phyloP scores from a whole-genome alignment of 2,113 vertebrate genomes.

The Ptyas mucosa region DNA sequence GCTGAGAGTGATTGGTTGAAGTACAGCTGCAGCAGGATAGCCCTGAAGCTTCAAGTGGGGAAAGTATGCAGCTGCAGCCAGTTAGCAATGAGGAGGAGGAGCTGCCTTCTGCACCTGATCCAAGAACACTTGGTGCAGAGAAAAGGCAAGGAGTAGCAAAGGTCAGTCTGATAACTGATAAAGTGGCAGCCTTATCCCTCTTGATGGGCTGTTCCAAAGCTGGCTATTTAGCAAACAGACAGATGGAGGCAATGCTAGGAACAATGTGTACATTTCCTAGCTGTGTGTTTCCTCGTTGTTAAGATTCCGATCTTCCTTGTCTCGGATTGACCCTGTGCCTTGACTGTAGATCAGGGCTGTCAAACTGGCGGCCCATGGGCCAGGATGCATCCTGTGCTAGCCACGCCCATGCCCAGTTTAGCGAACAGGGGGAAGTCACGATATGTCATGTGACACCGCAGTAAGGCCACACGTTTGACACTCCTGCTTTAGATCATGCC shows the following conservation, averaged over 20 bases:
- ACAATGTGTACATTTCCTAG: neutral
- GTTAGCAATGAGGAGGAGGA: neutral
- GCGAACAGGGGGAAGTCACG: no score
- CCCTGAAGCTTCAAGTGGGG: neutral
- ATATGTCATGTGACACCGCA: no score
- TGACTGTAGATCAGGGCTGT: neutral
- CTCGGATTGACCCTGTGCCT: neutral
- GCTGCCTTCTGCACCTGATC: neutral
- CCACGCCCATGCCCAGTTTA: no score
- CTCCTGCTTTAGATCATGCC: neutral
- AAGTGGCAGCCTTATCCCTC: neutral
- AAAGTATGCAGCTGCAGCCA: neutral
- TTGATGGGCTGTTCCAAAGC: no score
- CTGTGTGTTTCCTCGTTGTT: neutral
- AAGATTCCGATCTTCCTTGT: neutral
- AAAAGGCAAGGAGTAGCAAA: neutral
- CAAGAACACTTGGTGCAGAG: neutral
- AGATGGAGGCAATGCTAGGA: neutral
- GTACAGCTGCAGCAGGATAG: neutral
- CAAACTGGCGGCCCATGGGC: no score
- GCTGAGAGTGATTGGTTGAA: neutral
- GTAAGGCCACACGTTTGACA: no score
- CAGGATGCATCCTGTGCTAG: no score
- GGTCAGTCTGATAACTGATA: neutral
- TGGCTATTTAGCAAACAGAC: neutral